phyloP scores from a whole-genome alignment of 2,888 invertebrate genomes.

The Himalopsyche tibetana region DNA sequence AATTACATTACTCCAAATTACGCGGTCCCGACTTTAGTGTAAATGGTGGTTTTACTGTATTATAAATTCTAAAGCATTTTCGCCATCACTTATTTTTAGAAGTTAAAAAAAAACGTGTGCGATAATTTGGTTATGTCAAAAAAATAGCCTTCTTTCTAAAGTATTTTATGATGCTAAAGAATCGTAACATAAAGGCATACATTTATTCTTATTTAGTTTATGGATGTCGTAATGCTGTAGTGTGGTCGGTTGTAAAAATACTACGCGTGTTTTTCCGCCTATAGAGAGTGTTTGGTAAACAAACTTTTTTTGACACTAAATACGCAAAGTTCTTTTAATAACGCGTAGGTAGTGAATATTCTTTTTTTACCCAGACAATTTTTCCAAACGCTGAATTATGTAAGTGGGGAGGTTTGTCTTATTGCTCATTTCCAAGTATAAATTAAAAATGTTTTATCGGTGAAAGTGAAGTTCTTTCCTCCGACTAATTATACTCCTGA shows the following conservation, averaged over 20 bases:
- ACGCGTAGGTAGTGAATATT: neutral
- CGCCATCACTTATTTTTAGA: no score
- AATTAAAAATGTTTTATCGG: neutral
- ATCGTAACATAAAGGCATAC: no score
- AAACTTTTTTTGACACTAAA: conserved; percentile 22
- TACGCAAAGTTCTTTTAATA: neutral
- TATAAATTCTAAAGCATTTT: no score
- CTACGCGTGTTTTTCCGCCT: neutral
- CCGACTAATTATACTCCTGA: conserved; percentile 36
- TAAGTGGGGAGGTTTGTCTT: neutral
- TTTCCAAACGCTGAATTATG: neutral
- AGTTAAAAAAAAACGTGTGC: no score
- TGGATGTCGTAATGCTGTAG: neutral
- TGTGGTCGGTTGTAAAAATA: conserved; percentile 35
- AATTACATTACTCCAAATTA: no score
- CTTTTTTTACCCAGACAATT: neutral
- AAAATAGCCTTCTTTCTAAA: no score
- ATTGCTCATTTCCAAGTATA: neutral
- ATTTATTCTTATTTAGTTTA: no score
- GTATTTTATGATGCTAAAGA: no score
- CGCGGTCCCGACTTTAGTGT: no score
- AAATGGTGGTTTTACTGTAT: no score
- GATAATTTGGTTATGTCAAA: no score
- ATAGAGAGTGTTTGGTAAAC: conserved; percentile 19
- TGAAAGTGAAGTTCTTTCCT: conserved; percentile 6